Evolutionary conservation across 2,888 invertebrate genomes (phyloP).

Genomic region (Meliscaeva auricollis): DNA sequence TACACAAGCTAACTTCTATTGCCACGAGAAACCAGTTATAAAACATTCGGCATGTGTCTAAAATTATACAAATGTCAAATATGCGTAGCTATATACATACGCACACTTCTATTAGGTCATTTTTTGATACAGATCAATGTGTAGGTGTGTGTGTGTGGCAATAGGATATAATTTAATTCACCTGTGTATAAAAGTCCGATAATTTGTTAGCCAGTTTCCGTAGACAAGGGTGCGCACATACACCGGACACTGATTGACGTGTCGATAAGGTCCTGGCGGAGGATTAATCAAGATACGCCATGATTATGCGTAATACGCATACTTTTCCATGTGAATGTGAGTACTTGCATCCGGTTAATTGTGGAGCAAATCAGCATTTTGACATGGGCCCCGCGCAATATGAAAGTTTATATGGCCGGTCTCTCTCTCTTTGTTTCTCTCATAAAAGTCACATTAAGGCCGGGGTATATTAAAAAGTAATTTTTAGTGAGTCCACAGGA

Average conservation of each 20-base stretch:
- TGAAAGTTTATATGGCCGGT: conserved; percentile 26
- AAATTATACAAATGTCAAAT: conserved; percentile 28
- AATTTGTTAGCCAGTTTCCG: conserved; percentile 72
- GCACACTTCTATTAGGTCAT: conserved; percentile 68
- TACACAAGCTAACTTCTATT: conserved; percentile 20
- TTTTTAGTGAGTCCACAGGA: conserved; percentile 70
- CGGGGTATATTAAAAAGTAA: conserved; percentile 66
- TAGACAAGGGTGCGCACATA: conserved; percentile 63
- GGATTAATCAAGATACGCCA: conserved; percentile 71
- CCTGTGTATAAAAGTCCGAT: conserved; percentile 43
- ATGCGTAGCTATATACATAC: not conserved
- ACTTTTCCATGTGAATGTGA: conserved; percentile 72
- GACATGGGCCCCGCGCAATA: conserved; percentile 55
- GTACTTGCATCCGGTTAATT: conserved; percentile 64
- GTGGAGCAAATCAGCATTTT: conserved; percentile 65
- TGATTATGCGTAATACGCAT: conserved; percentile 69
- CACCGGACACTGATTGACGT: conserved; percentile 66
- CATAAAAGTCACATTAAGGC: conserved; percentile 46
- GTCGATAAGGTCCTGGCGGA: conserved; percentile 57
- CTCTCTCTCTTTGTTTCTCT: not conserved
- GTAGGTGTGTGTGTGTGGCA: conserved; percentile 39
- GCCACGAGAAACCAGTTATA: conserved; percentile 23
- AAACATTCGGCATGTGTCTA: conserved; percentile 48
- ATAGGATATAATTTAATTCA: conserved; percentile 55
- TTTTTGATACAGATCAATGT: conserved; percentile 60